Evolutionary conservation across 2,113 vertebrate species (phyloP).

Genomic region (Cisticola juncidis): DNA sequence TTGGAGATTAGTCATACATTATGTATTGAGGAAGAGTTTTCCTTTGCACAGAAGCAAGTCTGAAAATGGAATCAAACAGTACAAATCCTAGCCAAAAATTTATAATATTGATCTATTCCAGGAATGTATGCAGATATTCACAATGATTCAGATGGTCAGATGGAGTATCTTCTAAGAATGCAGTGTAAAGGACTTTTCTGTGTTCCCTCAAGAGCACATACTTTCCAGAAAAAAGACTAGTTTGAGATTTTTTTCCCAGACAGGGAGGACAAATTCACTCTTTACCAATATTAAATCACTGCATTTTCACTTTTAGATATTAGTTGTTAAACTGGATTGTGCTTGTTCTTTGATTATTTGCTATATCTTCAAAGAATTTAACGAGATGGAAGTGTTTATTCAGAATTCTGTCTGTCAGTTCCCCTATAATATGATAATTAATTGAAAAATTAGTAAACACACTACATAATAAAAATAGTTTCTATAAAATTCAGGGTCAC

Average conservation of each 20-base stretch:
- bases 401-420: background rate
- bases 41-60: background rate
- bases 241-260: background rate
- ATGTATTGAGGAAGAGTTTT: background rate
- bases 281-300: background rate
- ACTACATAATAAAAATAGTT: background rate
- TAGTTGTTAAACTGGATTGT: background rate
- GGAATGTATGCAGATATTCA: background rate
- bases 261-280: background rate
- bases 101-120: background rate
- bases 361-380: background rate
- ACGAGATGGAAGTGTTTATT: background rate
- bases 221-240: background rate
- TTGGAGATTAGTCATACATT: background rate
- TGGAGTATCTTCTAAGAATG: background rate
- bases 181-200: background rate
- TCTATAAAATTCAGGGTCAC: background rate
- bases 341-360: background rate
- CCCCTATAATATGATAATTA: background rate
- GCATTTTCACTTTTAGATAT: background rate
- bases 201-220: background rate
- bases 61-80: background rate
- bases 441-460: background rate
- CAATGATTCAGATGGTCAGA: background rate
- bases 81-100: background rate